phyloP scores from a whole-genome alignment of 2,113 vertebrate species.

The Rattus norvegicus region DNA sequence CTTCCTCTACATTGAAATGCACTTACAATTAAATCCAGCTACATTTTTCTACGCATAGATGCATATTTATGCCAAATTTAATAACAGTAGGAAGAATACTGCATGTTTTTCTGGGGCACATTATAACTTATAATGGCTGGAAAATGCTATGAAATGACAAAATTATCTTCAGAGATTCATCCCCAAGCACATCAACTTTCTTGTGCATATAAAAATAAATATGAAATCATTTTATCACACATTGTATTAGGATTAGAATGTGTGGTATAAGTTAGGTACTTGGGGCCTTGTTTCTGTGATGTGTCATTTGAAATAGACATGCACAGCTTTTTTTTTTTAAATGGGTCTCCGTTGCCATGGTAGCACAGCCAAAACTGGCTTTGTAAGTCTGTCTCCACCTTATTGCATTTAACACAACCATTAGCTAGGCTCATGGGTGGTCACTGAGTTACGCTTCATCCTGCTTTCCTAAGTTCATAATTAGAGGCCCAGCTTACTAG shows the following conservation, averaged over 20 bases:
- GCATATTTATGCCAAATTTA: background rate
- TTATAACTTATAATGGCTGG: background rate
- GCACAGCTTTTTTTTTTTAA: background rate
- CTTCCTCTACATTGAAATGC: background rate
- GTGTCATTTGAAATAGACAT: background rate
- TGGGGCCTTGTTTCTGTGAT: background rate
- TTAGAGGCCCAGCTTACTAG: slow-evolving; percentile 51
- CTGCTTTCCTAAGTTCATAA: slow-evolving; percentile 53
- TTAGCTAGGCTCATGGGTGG: slow-evolving; percentile 61
- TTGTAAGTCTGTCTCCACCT: slow-evolving; percentile 17
- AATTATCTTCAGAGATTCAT: background rate
- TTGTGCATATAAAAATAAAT: background rate
- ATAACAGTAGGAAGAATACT: background rate
- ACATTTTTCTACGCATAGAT: background rate
- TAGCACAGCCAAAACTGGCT: background rate
- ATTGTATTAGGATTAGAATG: too few relatives aligned
- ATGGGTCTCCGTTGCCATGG: background rate
- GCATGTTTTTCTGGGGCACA: background rate
- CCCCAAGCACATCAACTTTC: background rate
- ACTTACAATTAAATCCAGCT: background rate
- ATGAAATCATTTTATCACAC: background rate
- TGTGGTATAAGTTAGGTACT: background rate
- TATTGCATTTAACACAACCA: background rate
- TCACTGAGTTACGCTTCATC: slow-evolving; percentile 8
- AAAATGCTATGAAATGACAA: background rate